phyloP scores from a whole-genome alignment of 2,113 vertebrate species.

The Oreochromis niloticus region DNA sequence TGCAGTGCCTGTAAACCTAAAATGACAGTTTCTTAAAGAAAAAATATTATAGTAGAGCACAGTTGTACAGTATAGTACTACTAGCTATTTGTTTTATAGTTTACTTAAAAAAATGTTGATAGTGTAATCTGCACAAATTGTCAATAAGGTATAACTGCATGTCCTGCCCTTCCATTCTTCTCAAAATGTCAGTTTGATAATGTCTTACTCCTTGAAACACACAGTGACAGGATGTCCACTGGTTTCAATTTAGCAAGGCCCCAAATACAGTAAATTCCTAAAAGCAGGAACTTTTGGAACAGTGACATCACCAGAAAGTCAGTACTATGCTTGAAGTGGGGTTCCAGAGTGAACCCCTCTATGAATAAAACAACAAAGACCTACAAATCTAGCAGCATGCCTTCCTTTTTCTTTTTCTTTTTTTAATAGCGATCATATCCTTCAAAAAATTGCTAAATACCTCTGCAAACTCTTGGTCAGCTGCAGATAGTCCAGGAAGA shows the following conservation, averaged over 20 bases:
- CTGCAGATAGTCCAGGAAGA: background rate
- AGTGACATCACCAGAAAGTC: background rate
- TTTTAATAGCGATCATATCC: background rate
- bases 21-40: background rate
- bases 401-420: background rate
- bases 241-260: background rate
- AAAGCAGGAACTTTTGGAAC: background rate
- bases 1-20: background rate
- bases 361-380: background rate
- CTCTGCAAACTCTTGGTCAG: constrained; percentile 52
- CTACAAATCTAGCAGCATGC: background rate
- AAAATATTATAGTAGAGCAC: background rate
- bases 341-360: background rate
- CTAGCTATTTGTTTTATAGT: background rate
- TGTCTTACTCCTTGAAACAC: background rate
- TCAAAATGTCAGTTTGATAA: background rate
- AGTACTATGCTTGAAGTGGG: background rate
- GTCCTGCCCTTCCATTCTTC: background rate
- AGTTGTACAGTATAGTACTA: background rate
- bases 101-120: background rate
- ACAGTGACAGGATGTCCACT: background rate
- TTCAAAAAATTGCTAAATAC: constrained; percentile 12
- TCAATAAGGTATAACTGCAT: background rate
- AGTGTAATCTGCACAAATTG: background rate
- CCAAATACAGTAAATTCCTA: background rate